Percentiles rank a stretch among this genome's conserved stretches.
phyloP scores from a whole-genome alignment of 2,797 vertebrate species.

The Distichodus sexfasciatus region DNA sequence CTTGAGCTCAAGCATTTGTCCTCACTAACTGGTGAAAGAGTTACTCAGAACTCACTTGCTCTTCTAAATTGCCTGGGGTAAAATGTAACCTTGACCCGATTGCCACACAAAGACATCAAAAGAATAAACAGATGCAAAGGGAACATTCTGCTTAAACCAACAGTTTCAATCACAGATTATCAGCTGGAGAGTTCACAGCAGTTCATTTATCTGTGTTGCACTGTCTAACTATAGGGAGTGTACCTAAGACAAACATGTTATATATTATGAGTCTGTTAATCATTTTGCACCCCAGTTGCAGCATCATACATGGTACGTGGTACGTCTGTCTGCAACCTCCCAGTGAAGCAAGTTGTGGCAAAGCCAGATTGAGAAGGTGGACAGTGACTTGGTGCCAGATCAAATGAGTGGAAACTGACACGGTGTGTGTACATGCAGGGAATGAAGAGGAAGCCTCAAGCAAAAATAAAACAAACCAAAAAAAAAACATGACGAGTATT shows the following conservation, averaged over 20 bases:
- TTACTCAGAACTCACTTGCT: neutral
- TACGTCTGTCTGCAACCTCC: too few species aligned
- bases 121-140: neutral
- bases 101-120: neutral
- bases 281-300: conserved; percentile 2
- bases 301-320: too few species aligned
- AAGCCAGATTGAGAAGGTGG: too few species aligned
- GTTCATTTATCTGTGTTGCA: neutral
- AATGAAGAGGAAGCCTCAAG: too few species aligned
- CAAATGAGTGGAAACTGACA: too few species aligned
- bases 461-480: too few species aligned
- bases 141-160: neutral
- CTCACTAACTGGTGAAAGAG: neutral
- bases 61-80: neutral
- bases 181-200: neutral
- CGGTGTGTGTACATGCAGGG: too few species aligned
- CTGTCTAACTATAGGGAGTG: neutral
- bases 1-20: neutral
- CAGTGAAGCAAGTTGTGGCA: too few species aligned
- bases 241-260: neutral
- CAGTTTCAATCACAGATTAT: too few species aligned
- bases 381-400: too few species aligned
- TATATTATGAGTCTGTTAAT: conserved; percentile 3
- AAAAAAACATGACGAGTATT: too few species aligned
- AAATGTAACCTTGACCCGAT: conserved; percentile 13